These are phyloP conservation scores for human (Homo sapiens) DNA, from an alignment of 2,113 vertebrate genomes.

Conservation along the genomic window DNA sequence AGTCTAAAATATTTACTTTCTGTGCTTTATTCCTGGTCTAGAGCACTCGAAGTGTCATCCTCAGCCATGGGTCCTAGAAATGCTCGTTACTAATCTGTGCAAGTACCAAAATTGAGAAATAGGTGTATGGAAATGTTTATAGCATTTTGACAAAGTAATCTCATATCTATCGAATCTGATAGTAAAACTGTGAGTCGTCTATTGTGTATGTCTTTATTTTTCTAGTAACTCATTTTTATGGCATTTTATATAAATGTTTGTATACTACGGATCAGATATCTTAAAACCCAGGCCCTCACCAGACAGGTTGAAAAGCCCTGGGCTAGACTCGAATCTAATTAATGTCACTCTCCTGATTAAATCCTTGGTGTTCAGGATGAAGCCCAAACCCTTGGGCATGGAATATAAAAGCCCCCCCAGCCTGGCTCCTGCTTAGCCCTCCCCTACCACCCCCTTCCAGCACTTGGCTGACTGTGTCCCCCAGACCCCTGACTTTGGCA, in stretches of 20 bases:
- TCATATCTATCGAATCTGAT: background rate
- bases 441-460: no score
- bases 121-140: background rate
- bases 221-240: background rate
- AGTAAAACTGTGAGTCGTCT: background rate
- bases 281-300: background rate
- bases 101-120: background rate
- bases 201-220: background rate
- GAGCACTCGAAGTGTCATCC: no score
- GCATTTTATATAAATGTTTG: background rate
- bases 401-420: background rate
- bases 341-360: background rate
- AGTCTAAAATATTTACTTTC: background rate
- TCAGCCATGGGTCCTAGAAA: background rate
- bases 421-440: background rate
- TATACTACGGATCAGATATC: background rate
- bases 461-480: background rate
- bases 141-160: background rate
- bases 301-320: background rate
- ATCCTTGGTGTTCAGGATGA: background rate
- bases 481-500: background rate
- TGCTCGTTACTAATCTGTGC: background rate
- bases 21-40: background rate
- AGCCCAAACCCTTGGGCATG: background rate
- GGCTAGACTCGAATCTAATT: background rate